phyloP scores from a whole-genome alignment of 2,888 invertebrate species.

The Platycheirus rosarum region DNA sequence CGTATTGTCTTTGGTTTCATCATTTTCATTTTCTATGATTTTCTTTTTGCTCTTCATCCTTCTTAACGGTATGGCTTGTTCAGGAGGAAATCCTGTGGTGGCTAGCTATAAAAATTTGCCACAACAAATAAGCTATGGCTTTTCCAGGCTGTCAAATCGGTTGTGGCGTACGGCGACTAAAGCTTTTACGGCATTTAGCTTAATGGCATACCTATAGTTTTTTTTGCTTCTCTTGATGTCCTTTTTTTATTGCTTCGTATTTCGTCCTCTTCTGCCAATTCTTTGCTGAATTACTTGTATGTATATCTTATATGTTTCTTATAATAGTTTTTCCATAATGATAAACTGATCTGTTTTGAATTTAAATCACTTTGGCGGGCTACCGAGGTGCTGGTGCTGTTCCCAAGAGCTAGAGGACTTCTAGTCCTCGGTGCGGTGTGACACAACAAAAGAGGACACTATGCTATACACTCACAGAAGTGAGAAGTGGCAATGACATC shows the following conservation, averaged over 20 bases:
- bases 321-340: conserved; percentile 67
- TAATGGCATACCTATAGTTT: conserved; percentile 49
- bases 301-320: conserved; percentile 61
- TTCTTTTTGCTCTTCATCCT: conserved; percentile 20
- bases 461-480: no score
- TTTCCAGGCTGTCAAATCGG: conserved; percentile 1
- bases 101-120: conserved; percentile 71
- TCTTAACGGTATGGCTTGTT: conserved; percentile 24
- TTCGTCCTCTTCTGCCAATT: conserved; percentile 35
- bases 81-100: conserved; percentile 57
- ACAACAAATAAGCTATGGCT: conserved; percentile 56
- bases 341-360: conserved; percentile 71
- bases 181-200: conserved; percentile 70
- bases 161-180: conserved; percentile 40
- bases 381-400: conserved; percentile 11
- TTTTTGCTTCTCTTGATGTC: conserved; percentile 18
- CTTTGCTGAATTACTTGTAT: conserved; percentile 33
- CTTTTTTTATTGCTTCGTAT: conserved; percentile 12
- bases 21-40: conserved; percentile 59
- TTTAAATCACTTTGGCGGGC: conserved; percentile 65
- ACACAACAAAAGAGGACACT: conserved; percentile 36
- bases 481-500: conserved; percentile 60
- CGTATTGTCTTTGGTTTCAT: conserved; percentile 67
- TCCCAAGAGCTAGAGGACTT: not conserved
- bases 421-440: not conserved